phyloP scores from a whole-genome alignment of 2,888 invertebrate species.

The Incurvaria masculella region DNA sequence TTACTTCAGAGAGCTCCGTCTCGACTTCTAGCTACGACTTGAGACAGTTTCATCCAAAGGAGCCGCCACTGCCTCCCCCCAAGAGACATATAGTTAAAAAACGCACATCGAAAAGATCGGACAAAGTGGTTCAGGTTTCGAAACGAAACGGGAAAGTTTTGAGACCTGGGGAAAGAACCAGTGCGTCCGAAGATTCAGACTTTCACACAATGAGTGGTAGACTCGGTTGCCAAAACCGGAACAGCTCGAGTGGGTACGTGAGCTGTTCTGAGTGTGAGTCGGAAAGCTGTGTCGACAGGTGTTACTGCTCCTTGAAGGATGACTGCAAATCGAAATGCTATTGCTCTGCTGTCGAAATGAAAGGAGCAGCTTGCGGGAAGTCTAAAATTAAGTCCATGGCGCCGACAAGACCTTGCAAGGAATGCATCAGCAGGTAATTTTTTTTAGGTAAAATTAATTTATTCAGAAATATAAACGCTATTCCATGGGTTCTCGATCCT shows the following conservation, averaged over 20 bases:
- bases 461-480: background rate
- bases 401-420: constrained; percentile 41
- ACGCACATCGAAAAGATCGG: constrained; percentile 40
- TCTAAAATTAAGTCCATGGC: constrained; percentile 24
- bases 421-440: constrained; percentile 44
- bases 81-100: constrained; percentile 42
- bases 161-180: constrained; percentile 57
- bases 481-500: too few relatives aligned
- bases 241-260: constrained; percentile 71
- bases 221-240: constrained; percentile 57
- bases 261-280: constrained; percentile 90
- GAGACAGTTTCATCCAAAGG: constrained; percentile 59
- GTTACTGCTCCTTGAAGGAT: constrained; percentile 75
- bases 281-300: constrained; percentile 82
- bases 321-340: constrained; percentile 60
- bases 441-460: constrained; percentile 6
- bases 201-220: constrained; percentile 56
- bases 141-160: constrained; percentile 43
- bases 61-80: constrained; percentile 38
- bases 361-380: constrained; percentile 37
- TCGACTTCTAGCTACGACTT: constrained; percentile 62
- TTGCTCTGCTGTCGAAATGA: constrained; percentile 55
- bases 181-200: constrained; percentile 62
- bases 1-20: constrained; percentile 56
- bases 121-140: constrained; percentile 38